These are phyloP conservation scores for Leucopsar rothschildi DNA, from an alignment of 2,113 vertebrate genomes.

Conservation along the genomic window DNA sequence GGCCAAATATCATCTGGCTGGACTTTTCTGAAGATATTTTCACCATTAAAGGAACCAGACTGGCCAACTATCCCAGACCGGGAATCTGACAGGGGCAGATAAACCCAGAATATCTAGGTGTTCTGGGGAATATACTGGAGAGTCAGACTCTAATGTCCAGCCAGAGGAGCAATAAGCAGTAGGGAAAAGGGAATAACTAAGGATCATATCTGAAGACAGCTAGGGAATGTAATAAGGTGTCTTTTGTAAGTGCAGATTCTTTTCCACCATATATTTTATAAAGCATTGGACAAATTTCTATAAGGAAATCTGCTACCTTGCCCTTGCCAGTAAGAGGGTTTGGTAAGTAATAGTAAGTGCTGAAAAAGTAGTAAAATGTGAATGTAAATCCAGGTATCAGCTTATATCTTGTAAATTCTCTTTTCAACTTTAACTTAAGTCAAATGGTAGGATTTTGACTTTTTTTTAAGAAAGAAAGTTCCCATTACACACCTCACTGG, in stretches of 20 bases:
- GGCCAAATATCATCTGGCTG: background rate
- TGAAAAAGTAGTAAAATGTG: background rate
- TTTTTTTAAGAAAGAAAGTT: background rate
- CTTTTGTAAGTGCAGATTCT: background rate
- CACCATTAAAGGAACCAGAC: background rate
- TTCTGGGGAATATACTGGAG: background rate
- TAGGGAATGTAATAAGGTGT: background rate
- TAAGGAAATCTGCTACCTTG: background rate
- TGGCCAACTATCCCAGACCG: background rate
- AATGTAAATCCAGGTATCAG: background rate
- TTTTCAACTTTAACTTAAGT: background rate
- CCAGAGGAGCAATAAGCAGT: background rate
- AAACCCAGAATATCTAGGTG: background rate
- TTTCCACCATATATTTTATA: background rate
- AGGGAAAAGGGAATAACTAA: background rate
- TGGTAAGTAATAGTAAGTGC: background rate
- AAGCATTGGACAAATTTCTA: background rate
- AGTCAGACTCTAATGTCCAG: background rate
- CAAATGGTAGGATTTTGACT: background rate
- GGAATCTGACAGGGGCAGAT: background rate
- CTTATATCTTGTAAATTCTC: background rate
- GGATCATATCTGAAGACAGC: background rate
- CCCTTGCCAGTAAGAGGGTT: background rate
- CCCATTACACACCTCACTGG: background rate
- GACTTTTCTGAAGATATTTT: background rate